Evolutionary conservation across 1,140 invertebrate species (phyloP).

Genomic region (Temnothorax curvispinosus): DNA sequence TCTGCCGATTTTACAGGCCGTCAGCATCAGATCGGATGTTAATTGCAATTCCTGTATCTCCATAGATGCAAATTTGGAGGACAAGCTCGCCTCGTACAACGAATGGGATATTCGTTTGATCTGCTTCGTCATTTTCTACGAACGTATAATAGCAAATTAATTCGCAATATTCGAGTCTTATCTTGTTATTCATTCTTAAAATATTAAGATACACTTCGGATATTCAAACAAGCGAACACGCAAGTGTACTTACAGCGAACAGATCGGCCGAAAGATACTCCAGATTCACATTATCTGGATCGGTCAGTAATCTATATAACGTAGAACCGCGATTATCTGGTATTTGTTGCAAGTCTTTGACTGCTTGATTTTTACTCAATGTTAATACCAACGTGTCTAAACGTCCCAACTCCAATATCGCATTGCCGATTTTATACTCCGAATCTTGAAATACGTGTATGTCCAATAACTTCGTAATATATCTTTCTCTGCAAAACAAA

Average conservation of each 20-base stretch:
- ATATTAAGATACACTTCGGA: conserved; percentile 8
- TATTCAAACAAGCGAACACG: background rate
- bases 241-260: conserved; percentile 85
- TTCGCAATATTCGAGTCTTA: background rate
- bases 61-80: conserved; percentile 83
- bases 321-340: conserved; percentile 88
- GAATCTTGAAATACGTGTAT: conserved; percentile 87
- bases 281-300: conserved; percentile 88
- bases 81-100: conserved; percentile 84
- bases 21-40: conserved; percentile 88
- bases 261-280: conserved; percentile 88
- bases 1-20: conserved; percentile 88
- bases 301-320: conserved; percentile 88
- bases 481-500: conserved; percentile 77
- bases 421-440: conserved; percentile 86
- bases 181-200: background rate
- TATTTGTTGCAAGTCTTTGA: conserved; percentile 86
- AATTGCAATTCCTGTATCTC: conserved; percentile 87
- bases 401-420: conserved; percentile 88
- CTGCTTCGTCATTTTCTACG: conserved; percentile 87
- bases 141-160: conserved; percentile 65
- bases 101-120: conserved; percentile 86
- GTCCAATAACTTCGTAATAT: conserved; percentile 87
- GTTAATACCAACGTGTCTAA: conserved; percentile 88
- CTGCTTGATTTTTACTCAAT: conserved; percentile 84